phyloP scores from a whole-genome alignment of 2,797 vertebrate genomes.

The Dromococcyx pavoninus region DNA sequence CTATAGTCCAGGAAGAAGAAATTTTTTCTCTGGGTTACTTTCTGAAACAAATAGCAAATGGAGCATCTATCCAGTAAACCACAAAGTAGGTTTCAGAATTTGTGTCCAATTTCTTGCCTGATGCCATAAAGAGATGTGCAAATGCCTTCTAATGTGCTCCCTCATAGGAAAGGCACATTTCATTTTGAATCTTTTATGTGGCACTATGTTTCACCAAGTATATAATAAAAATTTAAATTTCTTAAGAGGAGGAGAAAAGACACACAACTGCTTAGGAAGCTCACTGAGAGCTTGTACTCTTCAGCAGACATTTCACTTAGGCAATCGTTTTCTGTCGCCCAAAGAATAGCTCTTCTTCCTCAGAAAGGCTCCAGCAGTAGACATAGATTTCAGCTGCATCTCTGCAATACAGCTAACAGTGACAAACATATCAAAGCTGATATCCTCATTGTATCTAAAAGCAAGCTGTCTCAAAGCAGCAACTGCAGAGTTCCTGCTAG shows the following conservation, averaged over 20 bases:
- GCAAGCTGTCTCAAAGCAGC: not conserved
- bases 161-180: not conserved
- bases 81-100: not conserved
- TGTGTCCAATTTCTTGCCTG: not conserved
- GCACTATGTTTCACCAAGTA: not conserved
- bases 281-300: not conserved
- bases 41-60: not conserved
- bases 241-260: not conserved
- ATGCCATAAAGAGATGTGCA: not conserved
- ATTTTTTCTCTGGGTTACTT: not conserved
- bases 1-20: not conserved
- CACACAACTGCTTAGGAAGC: not conserved
- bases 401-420: not conserved
- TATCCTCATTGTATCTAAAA: not conserved
- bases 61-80: not conserved
- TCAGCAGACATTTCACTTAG: not conserved
- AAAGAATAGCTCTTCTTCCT: not conserved
- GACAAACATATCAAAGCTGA: not conserved
- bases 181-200: not conserved
- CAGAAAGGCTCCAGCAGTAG: not conserved
- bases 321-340: not conserved
- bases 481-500: not conserved
- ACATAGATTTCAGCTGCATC: not conserved
- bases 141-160: not conserved
- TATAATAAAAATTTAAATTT: constrained; percentile 9